phyloP scores from a whole-genome alignment of 2,888 invertebrate species.

The Leucoptera coffeella region DNA sequence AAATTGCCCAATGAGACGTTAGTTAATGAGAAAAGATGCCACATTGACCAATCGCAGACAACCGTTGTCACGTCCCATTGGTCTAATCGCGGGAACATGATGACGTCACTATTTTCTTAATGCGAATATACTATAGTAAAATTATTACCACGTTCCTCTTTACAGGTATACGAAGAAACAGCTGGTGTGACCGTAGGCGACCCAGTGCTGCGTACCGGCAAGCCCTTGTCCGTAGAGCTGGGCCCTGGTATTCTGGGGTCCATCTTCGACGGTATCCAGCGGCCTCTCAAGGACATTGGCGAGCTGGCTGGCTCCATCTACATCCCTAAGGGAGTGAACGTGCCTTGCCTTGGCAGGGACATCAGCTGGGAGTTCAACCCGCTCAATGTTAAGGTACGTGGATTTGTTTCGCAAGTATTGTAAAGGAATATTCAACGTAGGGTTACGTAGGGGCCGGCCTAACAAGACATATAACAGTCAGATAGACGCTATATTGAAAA shows the following conservation, averaged over 20 bases:
- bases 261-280: slow-evolving; percentile 99
- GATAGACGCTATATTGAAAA: no score
- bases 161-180: slow-evolving; percentile 84
- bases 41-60: no score
- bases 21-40: no score
- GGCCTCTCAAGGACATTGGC: slow-evolving; percentile 94
- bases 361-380: slow-evolving; percentile 91
- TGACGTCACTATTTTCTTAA: no score
- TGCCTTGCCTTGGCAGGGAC: slow-evolving; percentile 80
- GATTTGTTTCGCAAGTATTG: no score
- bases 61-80: no score
- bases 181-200: slow-evolving; percentile 99
- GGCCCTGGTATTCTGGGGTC: slow-evolving; percentile 99
- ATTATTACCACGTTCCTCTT: no score
- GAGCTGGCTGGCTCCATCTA: slow-evolving; percentile 94
- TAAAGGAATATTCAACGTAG: not conserved
- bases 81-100: no score
- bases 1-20: no score
- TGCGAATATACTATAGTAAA: no score
- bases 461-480: no score
- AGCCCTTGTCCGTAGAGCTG: slow-evolving; percentile 96
- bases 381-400: slow-evolving; percentile 62
- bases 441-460: no score
- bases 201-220: slow-evolving; percentile 96
- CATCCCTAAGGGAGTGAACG: slow-evolving; percentile 98